A percentile compares a stretch with the other conserved stretches of the same genome.
Evolutionary conservation across 2,113 vertebrate genomes (phyloP).

Genomic region (Engystomops pustulosus): DNA sequence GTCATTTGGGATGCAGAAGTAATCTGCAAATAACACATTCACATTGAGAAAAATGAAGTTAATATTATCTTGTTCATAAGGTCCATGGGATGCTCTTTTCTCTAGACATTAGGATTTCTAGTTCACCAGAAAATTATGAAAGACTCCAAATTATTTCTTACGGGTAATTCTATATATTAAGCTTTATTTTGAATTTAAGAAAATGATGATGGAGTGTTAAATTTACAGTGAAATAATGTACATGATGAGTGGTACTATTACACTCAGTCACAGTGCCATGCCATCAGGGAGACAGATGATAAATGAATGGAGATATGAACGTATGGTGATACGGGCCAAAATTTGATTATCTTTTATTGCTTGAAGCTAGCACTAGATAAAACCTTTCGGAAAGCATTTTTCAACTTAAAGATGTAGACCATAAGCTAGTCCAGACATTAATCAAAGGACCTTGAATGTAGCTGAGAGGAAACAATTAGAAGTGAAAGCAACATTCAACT

Average conservation of each 20-base stretch:
- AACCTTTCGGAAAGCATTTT: conserved; percentile 15
- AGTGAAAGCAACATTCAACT: conserved; percentile 40
- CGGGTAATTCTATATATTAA: neutral
- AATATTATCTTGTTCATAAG: too few species aligned
- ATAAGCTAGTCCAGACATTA: conserved; percentile 24
- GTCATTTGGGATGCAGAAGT: too few species aligned
- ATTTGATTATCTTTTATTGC: conserved; percentile 44
- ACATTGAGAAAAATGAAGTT: too few species aligned
- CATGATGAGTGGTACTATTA: conserved; percentile 40
- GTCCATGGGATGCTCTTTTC: too few species aligned
- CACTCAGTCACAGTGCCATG: conserved; percentile 8
- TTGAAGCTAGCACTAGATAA: conserved; percentile 22
- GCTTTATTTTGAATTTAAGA: neutral
- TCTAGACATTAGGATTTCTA: too few species aligned
- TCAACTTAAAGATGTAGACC: conserved; percentile 45
- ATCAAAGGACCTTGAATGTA: conserved; percentile 40
- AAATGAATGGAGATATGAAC: conserved; percentile 30
- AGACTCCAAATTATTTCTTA: neutral
- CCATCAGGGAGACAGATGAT: conserved; percentile 37
- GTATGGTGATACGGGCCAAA: conserved; percentile 20
- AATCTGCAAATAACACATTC: too few species aligned
- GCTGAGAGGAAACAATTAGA: conserved; percentile 53
- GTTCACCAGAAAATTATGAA: too few species aligned
- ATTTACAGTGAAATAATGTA: conserved; percentile 5
- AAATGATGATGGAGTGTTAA: neutral